These are phyloP conservation scores for Tetropium fuscum DNA, from an alignment of 2,888 invertebrate species.

Conservation along the genomic window DNA sequence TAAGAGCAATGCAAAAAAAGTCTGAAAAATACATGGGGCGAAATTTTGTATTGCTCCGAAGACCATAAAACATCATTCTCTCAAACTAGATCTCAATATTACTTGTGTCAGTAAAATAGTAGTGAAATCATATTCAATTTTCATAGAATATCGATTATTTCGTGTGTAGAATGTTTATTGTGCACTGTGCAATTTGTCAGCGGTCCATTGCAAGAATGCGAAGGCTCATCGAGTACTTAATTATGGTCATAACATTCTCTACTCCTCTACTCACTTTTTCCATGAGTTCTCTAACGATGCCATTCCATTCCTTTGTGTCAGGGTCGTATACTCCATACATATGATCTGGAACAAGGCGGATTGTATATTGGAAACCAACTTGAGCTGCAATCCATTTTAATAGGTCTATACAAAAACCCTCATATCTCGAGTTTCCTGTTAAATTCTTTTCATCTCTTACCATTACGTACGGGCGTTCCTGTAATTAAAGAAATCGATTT, in stretches of 20 bases:
- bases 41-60: no score
- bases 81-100: no score
- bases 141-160: no score
- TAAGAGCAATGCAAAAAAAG: no score
- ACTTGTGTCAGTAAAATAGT: no score
- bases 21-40: no score
- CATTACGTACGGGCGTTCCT: slow-evolving; percentile 95
- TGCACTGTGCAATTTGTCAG: no score
- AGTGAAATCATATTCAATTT: no score
- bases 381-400: slow-evolving; percentile 84
- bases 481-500: slow-evolving; percentile 48
- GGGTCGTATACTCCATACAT: slow-evolving; percentile 93
- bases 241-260: background rate
- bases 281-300: slow-evolving; percentile 87
- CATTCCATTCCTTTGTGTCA: slow-evolving; percentile 90
- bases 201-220: background rate
- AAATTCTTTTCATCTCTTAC: slow-evolving; percentile 86
- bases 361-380: slow-evolving; percentile 89
- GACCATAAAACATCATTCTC: no score
- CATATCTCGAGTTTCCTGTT: slow-evolving; percentile 88
- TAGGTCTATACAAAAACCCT: slow-evolving; percentile 93
- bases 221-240: background rate
- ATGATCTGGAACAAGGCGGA: slow-evolving; percentile 85
- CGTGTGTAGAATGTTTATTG: no score
- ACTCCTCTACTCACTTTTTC: slow-evolving; percentile 76